These are phyloP conservation scores for Rhinoderma darwinii DNA, from an alignment of 2,113 vertebrate genomes.

Conservation along the genomic window DNA sequence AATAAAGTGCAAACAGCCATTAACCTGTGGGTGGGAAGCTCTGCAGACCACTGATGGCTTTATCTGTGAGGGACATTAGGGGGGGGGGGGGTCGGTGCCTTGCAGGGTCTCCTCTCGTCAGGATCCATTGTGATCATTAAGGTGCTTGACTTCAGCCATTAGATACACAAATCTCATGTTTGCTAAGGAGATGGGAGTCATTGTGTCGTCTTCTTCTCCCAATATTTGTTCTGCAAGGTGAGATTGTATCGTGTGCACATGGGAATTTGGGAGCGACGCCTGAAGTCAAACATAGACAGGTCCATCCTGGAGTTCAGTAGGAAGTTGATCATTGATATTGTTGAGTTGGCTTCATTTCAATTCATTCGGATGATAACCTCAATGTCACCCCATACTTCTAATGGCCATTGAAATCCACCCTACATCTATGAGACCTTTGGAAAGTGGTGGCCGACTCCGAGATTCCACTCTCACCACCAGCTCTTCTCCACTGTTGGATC, in stretches of 20 bases:
- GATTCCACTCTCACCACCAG: too few relatives aligned
- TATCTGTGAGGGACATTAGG: too few relatives aligned
- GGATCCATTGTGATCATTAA: constrained; percentile 20
- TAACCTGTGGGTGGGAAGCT: not conserved
- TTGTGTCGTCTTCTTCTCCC: not conserved
- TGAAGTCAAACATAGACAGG: not conserved
- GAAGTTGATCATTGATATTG: not conserved
- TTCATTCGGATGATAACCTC: too few relatives aligned
- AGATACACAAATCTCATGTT: not conserved
- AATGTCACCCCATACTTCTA: too few relatives aligned
- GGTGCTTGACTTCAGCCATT: constrained; percentile 12
- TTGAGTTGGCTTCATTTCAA: not conserved
- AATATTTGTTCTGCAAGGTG: not conserved
- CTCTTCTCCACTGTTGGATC: too few relatives aligned
- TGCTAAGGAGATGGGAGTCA: not conserved
- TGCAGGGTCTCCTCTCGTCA: not conserved
- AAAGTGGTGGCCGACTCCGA: too few relatives aligned
- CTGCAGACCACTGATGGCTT: not conserved
- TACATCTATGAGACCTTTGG: too few relatives aligned
- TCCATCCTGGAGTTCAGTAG: not conserved
- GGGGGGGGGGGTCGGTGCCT: not conserved
- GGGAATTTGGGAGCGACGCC: not conserved
- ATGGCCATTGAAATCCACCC: too few relatives aligned
- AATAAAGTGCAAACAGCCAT: not conserved
- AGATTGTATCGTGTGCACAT: not conserved